phyloP scores from a whole-genome alignment of 2,113 vertebrate genomes.

The Gambusia affinis region DNA sequence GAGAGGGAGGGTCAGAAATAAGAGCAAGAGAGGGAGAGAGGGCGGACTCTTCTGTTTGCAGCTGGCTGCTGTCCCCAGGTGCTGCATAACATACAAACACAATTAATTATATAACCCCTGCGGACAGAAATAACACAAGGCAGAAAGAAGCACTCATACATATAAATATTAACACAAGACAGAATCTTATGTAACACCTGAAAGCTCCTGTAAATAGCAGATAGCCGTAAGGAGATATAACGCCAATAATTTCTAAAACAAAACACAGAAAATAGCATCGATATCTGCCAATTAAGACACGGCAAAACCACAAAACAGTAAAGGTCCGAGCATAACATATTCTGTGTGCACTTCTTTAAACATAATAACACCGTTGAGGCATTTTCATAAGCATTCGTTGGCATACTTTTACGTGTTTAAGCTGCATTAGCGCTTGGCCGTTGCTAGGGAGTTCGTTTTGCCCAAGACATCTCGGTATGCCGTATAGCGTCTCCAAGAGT shows the following conservation, averaged over 20 bases:
- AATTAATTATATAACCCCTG: constrained; percentile 54
- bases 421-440: neutral
- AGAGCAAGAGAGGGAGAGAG: constrained; percentile 26
- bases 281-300: neutral
- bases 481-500: constrained; percentile 8
- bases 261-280: neutral
- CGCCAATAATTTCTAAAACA: neutral
- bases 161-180: constrained; percentile 49
- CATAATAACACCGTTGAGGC: neutral
- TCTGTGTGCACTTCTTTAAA: neutral
- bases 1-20: constrained; percentile 19
- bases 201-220: constrained; percentile 32
- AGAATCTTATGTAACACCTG: constrained; percentile 47
- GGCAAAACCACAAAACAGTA: neutral
- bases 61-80: constrained; percentile 68
- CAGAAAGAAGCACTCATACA: constrained; percentile 16
- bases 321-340: neutral
- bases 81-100: constrained; percentile 63
- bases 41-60: constrained; percentile 49
- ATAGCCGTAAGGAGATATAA: neutral
- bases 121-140: constrained; percentile 29
- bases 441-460: neutral
- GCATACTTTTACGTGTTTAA: neutral
- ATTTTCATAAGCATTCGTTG: neutral
- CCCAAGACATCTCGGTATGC: neutral